Evolutionary conservation across 2,113 vertebrate genomes (phyloP).

Genomic region (Ciconia maguari): DNA sequence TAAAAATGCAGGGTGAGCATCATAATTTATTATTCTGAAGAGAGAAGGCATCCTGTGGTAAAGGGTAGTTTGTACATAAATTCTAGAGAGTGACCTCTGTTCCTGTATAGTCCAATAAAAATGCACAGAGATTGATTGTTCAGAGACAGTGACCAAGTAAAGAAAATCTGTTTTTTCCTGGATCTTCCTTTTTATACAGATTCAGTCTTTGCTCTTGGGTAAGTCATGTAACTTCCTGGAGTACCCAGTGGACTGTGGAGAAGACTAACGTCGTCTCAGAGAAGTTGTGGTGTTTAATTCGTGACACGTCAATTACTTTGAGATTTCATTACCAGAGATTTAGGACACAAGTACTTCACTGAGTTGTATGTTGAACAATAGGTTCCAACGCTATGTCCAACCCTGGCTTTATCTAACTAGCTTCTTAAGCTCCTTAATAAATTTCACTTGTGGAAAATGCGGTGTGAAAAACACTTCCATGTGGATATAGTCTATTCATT

Average conservation of each 20-base stretch:
- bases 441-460: neutral
- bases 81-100: neutral
- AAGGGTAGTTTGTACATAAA: neutral
- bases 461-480: neutral
- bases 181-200: no score
- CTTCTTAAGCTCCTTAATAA: neutral
- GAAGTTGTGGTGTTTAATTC: neutral
- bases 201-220: neutral
- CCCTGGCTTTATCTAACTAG: neutral
- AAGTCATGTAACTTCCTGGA: neutral
- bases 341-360: neutral
- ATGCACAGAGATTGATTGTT: neutral
- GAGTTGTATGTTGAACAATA: neutral
- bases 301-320: neutral
- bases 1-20: neutral
- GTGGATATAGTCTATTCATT: neutral
- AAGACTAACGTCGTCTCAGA: neutral
- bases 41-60: neutral
- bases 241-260: neutral
- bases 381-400: neutral
- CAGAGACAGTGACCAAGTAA: neutral
- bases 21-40: neutral
- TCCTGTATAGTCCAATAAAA: neutral
- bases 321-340: neutral
- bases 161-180: neutral